Evolutionary conservation across 2,113 vertebrate genomes (phyloP).

Genomic region (Pachycephala philippinensis): DNA sequence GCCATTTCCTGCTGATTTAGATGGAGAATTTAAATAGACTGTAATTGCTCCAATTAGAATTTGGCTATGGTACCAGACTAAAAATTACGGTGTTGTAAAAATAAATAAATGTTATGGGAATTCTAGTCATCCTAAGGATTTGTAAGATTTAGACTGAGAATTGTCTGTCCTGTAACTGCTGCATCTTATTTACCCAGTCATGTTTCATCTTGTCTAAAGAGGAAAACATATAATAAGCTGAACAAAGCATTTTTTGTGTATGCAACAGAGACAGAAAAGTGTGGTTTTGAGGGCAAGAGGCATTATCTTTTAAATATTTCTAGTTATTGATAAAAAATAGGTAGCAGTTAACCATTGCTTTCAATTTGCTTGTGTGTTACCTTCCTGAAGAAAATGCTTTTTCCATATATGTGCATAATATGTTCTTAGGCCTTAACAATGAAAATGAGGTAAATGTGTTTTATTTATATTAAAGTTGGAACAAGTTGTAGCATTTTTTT

Average conservation of each 20-base stretch:
- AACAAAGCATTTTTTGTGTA: neutral
- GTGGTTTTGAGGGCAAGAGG: neutral
- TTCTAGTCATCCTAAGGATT: neutral
- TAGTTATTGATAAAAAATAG: neutral
- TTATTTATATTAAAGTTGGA: neutral
- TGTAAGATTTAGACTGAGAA: neutral
- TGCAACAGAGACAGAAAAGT: neutral
- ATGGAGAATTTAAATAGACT: neutral
- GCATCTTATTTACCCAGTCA: neutral
- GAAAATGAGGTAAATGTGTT: neutral
- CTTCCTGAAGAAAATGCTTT: neutral
- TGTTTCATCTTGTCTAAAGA: neutral
- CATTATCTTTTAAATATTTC: neutral
- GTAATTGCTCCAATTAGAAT: neutral
- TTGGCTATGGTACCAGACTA: neutral
- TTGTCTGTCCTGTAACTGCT: neutral
- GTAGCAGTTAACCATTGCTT: neutral
- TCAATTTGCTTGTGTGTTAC: neutral
- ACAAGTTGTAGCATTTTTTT: neutral
- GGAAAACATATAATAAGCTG: neutral
- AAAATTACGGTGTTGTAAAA: neutral
- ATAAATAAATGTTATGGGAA: neutral
- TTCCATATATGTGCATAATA: neutral
- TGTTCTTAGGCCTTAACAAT: neutral
- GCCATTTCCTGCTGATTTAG: slow-evolving; percentile 12